Base-by-base conservation (phyloP, 2,113 vertebrate species). In the Sebastes fasciatus region DNA sequence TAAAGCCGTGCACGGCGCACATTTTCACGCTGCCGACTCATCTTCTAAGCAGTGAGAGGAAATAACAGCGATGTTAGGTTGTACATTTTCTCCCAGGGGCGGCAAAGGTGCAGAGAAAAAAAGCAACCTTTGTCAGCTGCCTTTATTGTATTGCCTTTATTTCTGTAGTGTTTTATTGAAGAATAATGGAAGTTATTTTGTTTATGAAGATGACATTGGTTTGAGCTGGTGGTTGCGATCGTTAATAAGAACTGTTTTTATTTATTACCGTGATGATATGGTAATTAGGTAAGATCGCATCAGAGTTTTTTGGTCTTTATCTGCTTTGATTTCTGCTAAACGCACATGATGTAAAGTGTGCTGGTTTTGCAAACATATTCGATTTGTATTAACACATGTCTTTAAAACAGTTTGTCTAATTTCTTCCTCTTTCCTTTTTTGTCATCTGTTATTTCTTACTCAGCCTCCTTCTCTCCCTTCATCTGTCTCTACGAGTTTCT, bases 401-500 rank as follows among this genome's bases (percentile, higher is more conserved):
- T 83, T 69, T 57, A 60, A 52, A 17, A 42, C 13, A 14, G n/a
- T 64, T 73, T 40, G 74, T 76, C 45, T 84, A 13, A 66, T 70
- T 77, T 71, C 46, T 51, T 64, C 26, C 13, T 70, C 26, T 83
- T 55, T 49, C 55, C 14, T 64, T 77, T 72, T 21, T n/a, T 62
- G 42, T 63, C 66, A 57, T 82, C 49, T 64, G 71, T 73, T 8
- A 34, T 86, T 45, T 42, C 58, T 85, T 42, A 71, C 77, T 72
- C 86, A 77, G 79, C 79, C 78, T 67, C 63, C 83, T 54, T 76
- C 61, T 48, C 66, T 74, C 26, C 72, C 71, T 84, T 83, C 66
- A 70, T 88, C 43, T 80, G 80, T 84, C 74, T 82, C 58, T 79
- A 63, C 80, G 75, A 79, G 63, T 73, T 89, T 82, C 62, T 69